Conservation (phyloP, 2,113 vertebrate genomes). For the Oophaga pumilio region DNA sequence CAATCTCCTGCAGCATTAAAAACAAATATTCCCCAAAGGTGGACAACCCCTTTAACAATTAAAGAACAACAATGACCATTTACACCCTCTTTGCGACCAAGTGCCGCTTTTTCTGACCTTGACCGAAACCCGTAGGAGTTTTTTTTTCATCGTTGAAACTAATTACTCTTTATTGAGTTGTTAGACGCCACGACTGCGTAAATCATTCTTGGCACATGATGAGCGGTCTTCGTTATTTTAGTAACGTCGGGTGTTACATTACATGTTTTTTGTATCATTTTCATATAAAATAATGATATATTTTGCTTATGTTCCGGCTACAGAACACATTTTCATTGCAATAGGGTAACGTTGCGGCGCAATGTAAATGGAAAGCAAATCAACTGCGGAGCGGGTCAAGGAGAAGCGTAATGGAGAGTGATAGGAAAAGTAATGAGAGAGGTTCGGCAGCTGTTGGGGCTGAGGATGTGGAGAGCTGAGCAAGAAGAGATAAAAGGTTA, state of each 20-base stretch:
- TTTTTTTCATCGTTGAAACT: neutral
- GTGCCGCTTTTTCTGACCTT: too few relatives aligned
- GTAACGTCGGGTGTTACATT: neutral
- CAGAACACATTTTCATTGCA: neutral
- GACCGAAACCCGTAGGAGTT: neutral
- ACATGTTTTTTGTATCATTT: neutral
- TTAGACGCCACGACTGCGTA: neutral
- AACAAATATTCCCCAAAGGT: too few relatives aligned
- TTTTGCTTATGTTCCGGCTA: neutral
- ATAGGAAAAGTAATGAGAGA: slow-evolving; percentile 1
- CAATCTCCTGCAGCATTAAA: too few relatives aligned
- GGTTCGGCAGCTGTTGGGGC: neutral
- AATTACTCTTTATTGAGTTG: neutral
- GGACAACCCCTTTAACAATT: too few relatives aligned
- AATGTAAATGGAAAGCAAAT: neutral
- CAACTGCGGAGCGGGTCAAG: neutral
- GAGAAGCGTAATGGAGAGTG: neutral
- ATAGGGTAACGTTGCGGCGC: neutral
- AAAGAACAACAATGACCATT: too few relatives aligned
- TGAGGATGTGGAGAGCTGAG: neutral
- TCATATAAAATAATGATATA: neutral
- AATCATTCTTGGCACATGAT: neutral
- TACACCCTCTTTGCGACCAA: too few relatives aligned
- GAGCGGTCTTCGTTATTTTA: neutral
- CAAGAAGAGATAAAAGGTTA: neutral